A percentile compares a stretch with the other conserved stretches of the same genome.
These are phyloP conservation scores for Epinotia nisella DNA, from an alignment of 2,888 invertebrate species.

Conservation along the genomic window DNA sequence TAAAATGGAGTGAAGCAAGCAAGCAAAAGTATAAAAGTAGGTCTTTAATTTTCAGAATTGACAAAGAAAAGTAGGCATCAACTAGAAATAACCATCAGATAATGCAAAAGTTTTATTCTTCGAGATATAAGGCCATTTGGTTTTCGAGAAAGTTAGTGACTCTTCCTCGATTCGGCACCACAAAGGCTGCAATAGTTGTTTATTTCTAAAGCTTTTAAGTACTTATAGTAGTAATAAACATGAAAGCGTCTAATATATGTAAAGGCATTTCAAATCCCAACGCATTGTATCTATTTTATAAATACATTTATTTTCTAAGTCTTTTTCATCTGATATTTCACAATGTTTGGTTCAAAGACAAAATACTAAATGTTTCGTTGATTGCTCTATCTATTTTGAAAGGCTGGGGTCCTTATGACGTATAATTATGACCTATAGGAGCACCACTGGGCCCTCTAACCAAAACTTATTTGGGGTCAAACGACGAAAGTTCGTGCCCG, in stretches of 20 bases:
- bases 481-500: constrained; percentile 10
- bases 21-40: background rate
- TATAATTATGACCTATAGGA: background rate
- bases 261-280: background rate
- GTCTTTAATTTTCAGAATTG: background rate
- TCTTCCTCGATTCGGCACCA: background rate
- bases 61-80: background rate
- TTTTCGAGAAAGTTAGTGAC: background rate
- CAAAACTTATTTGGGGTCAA: constrained; percentile 26
- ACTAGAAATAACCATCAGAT: background rate
- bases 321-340: background rate
- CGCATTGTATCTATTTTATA: background rate
- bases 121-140: background rate
- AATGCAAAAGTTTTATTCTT: background rate
- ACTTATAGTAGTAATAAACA: background rate
- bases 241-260: background rate
- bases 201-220: background rate
- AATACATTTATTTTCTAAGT: background rate
- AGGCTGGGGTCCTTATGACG: background rate
- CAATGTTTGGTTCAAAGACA: background rate
- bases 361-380: background rate
- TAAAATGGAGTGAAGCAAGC: background rate
- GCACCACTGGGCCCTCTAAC: constrained; percentile 5
- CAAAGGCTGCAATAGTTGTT: background rate
- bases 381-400: background rate